Evolutionary conservation across 1,140 invertebrate genomes (phyloP).

Genomic region (Druon quercuslanigerum): DNA sequence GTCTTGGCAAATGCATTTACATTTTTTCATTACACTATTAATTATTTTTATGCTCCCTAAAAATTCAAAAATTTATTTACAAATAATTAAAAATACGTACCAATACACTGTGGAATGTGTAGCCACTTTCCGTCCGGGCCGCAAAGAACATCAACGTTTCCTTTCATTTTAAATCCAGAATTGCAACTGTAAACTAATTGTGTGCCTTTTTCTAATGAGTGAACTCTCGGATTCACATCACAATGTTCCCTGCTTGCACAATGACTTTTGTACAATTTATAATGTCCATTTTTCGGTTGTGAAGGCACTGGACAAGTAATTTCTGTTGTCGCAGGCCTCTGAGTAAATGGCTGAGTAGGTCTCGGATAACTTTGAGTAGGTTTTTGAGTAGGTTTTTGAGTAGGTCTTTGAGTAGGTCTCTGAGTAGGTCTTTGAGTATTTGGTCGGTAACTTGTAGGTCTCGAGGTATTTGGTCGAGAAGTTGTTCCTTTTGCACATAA

Average conservation of each 20-base stretch:
- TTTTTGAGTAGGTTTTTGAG: constrained; percentile 17
- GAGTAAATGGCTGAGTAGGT: not conserved
- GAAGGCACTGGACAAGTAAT: constrained; percentile 55
- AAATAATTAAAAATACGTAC: constrained; percentile 49
- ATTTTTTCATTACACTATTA: too few species aligned
- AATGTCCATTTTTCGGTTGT: constrained; percentile 62
- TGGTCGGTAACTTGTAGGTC: constrained; percentile 19
- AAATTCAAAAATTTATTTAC: not conserved
- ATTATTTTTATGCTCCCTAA: too few species aligned
- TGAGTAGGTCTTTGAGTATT: not conserved
- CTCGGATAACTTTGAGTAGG: constrained; percentile 36
- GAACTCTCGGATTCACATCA: constrained; percentile 32
- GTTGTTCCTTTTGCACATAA: constrained; percentile 42
- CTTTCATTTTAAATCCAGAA: constrained; percentile 55
- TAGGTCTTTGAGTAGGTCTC: constrained; percentile 9
- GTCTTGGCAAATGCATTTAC: too few species aligned
- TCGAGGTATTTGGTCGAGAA: not conserved
- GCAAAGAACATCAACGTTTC: constrained; percentile 58
- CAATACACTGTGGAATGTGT: constrained; percentile 59
- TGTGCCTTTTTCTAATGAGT: constrained; percentile 54
- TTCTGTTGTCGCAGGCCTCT: not conserved
- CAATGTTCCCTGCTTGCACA: constrained; percentile 53
- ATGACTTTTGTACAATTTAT: constrained; percentile 58
- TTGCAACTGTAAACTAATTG: constrained; percentile 64
- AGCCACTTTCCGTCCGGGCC: constrained; percentile 60